A percentile compares a stretch with the other conserved stretches of the same genome.
Conservation (phyloP, 2,888 invertebrate species). For the Falcaria lacertinaria region DNA sequence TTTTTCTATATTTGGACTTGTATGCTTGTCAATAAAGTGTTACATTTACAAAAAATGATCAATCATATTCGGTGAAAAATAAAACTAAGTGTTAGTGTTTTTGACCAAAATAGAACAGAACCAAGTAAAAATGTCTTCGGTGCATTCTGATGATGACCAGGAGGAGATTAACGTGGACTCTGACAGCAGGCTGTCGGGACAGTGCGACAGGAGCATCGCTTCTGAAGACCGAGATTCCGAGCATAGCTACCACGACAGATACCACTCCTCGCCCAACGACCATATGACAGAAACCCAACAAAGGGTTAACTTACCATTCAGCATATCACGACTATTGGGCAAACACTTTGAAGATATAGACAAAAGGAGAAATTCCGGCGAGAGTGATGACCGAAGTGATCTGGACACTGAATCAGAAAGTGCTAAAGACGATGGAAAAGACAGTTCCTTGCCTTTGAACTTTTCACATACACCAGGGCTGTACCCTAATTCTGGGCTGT, state of each 20-base stretch:
- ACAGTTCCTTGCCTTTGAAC: constrained; percentile 55
- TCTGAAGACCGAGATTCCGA: constrained; percentile 80
- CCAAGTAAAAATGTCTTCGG: constrained; percentile 59
- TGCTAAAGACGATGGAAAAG: constrained; percentile 68
- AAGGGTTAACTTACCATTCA: constrained; percentile 85
- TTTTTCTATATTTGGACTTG: constrained; percentile 17
- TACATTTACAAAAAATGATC: constrained; percentile 10
- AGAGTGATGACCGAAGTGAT: constrained; percentile 74
- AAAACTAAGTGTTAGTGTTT: constrained; percentile 49
- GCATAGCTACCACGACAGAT: constrained; percentile 72
- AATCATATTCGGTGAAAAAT: constrained; percentile 20
- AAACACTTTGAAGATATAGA: constrained; percentile 85
- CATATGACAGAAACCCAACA: constrained; percentile 74
- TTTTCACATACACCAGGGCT: constrained; percentile 66
- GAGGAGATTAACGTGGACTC: constrained; percentile 84
- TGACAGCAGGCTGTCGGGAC: constrained; percentile 80
- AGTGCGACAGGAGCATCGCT: constrained; percentile 71
- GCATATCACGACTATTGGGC: constrained; percentile 89
- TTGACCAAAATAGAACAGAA: constrained; percentile 12
- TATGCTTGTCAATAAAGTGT: constrained; percentile 10
- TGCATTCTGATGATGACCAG: constrained; percentile 82
- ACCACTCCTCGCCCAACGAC: constrained; percentile 70
- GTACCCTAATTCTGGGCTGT: constrained; percentile 60
- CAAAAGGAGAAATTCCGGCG: constrained; percentile 70
- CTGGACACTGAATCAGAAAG: constrained; percentile 75